Conservation (phyloP, 2,797 vertebrate genomes). For the Ambastaia sidthimunki region DNA sequence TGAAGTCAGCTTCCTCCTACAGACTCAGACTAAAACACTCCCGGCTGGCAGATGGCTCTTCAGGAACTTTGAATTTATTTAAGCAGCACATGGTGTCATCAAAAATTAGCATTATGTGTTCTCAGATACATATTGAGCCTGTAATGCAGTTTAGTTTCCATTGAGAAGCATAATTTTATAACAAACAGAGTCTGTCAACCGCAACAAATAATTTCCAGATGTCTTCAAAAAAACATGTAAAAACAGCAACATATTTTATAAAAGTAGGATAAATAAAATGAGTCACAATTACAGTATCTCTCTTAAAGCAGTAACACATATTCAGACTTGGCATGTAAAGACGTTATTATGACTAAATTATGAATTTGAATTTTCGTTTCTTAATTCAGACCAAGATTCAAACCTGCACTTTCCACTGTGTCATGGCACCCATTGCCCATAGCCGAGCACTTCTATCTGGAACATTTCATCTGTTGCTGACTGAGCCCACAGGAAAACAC, state of each 20-base stretch:
- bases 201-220: background rate
- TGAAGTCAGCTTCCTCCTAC: background rate
- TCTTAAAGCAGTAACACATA: background rate
- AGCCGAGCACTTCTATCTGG: conserved; percentile 19
- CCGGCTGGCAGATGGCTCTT: conserved; percentile 50
- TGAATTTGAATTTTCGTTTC: background rate
- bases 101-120: background rate
- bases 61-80: conserved; percentile 46
- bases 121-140: background rate
- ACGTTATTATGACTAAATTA: background rate
- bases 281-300: background rate
- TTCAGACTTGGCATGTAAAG: background rate
- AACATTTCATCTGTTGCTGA: conserved; percentile 52
- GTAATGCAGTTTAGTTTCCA: background rate
- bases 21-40: conserved; percentile 25
- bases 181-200: background rate
- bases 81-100: background rate
- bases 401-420: background rate
- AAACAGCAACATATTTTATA: background rate
- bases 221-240: background rate
- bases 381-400: background rate
- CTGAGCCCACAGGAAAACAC: conserved; percentile 56
- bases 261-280: no score
- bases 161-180: background rate
- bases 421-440: background rate